Conservation (phyloP, 2,888 invertebrate species). For the Clitarchus hookeri region DNA sequence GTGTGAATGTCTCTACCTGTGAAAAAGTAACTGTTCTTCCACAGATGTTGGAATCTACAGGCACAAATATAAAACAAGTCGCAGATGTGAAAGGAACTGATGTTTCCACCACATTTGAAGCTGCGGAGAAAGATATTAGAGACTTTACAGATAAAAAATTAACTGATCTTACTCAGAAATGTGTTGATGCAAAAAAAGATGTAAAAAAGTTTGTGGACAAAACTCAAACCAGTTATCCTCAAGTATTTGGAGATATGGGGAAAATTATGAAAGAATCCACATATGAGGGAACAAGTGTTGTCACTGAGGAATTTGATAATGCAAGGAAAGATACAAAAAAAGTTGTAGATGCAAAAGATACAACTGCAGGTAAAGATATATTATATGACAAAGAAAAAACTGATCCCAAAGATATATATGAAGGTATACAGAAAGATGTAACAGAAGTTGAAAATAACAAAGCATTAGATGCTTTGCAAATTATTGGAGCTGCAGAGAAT, state of each 20-base stretch:
- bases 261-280: constrained; percentile 32
- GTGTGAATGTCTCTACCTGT: not conserved
- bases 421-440: constrained; percentile 28
- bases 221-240: not conserved
- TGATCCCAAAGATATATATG: not conserved
- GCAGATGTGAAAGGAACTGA: not conserved
- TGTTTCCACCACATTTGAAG: not conserved
- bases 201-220: constrained; percentile 22
- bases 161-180: not conserved
- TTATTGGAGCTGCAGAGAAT: constrained; percentile 26
- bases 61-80: not conserved
- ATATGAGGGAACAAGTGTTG: not conserved
- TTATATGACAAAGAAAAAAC: constrained; percentile 10
- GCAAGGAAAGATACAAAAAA: not conserved
- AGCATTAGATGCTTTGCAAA: constrained; percentile 26
- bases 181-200: not conserved
- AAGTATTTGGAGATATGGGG: not conserved
- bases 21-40: not conserved
- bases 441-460: constrained; percentile 5
- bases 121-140: not conserved
- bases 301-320: not conserved
- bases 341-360: not conserved
- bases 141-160: not conserved
- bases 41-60: not conserved
- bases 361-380: not conserved